Evolutionary conservation across 2,113 vertebrate species (phyloP), one percentile per base, ranked within the genome.

Genomic region (Gasterosteus aculeatus): DNA sequence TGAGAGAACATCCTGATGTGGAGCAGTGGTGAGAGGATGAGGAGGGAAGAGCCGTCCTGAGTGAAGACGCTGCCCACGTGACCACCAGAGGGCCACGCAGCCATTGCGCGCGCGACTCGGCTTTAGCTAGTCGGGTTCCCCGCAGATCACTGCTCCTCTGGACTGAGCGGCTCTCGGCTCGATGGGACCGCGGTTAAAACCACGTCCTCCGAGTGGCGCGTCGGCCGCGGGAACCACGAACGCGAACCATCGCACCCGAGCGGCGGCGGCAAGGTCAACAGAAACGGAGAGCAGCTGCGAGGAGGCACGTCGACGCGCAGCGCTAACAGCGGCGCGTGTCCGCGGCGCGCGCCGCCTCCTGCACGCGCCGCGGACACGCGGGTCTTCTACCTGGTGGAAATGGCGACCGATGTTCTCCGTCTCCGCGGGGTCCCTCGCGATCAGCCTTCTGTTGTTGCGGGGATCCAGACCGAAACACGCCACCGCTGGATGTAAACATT

Each of bases 401-500:
- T 2, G 51, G 26, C 16, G 58, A 33, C 54, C 3, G 54, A 0
- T 44, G 1, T 14, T 10, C 38, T n/a, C 46, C 31, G 69, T 44
- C 46, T 38, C 9, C 1, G 69, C 29, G 56, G 4, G 16, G 46
- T 46, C 62, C 41, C 70, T 26, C 2, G 16, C 16, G 16, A 12
- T 57, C 66, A 71, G 84, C 66, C 78, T 57, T 49, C 72, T 75
- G 80, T 79, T 75, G 66, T 76, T 68, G 69, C 49, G 26, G 29
- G 18, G 75, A 60, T 70, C 69, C 83, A 46, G 68, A 26, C 72
- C 72, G 22, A 58, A 78, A 80, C 71, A 78, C 80, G 68, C 64
- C 86, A 61, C 85, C 72, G 85, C 88, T 80, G 85, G 92, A 94
- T 93, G 93, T 95, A 94, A 95, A 95, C 94, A 94, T 90, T 92